phyloP scores from a whole-genome alignment of 2,797 vertebrate genomes.

The Erpetoichthys calabaricus region DNA sequence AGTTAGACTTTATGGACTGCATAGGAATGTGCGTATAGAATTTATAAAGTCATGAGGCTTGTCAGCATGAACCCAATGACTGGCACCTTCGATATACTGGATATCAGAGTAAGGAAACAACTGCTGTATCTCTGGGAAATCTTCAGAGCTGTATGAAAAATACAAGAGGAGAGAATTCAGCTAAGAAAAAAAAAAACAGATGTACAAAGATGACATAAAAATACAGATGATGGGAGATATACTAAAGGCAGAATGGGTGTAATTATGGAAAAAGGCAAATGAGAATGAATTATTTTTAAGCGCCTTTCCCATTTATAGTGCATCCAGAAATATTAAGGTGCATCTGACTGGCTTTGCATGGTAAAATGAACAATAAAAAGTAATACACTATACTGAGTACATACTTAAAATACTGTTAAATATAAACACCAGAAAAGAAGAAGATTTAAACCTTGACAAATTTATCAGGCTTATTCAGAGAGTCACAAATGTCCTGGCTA shows the following conservation, averaged over 20 bases:
- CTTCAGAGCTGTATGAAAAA: slow-evolving; percentile 52
- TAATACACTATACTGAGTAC: too few species aligned
- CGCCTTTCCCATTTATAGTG: too few species aligned
- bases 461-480: neutral
- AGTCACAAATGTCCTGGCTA: neutral
- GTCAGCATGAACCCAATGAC: slow-evolving; percentile 87
- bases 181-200: neutral
- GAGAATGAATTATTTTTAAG: too few species aligned
- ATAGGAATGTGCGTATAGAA: slow-evolving; percentile 68
- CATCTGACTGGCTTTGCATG: too few species aligned
- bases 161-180: neutral
- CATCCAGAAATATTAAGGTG: too few species aligned
- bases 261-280: too few species aligned
- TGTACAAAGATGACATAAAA: neutral
- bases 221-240: neutral
- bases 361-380: too few species aligned
- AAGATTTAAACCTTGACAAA: neutral
- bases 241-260: neutral
- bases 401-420: too few species aligned
- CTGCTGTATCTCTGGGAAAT: slow-evolving; percentile 75
- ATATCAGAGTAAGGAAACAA: slow-evolving; percentile 75
- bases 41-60: slow-evolving; percentile 79
- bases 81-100: slow-evolving; percentile 72
- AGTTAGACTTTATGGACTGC: too few species aligned
- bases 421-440: too few species aligned